phyloP scores from a whole-genome alignment of 2,888 invertebrate species.

The Drosophila dives region DNA sequence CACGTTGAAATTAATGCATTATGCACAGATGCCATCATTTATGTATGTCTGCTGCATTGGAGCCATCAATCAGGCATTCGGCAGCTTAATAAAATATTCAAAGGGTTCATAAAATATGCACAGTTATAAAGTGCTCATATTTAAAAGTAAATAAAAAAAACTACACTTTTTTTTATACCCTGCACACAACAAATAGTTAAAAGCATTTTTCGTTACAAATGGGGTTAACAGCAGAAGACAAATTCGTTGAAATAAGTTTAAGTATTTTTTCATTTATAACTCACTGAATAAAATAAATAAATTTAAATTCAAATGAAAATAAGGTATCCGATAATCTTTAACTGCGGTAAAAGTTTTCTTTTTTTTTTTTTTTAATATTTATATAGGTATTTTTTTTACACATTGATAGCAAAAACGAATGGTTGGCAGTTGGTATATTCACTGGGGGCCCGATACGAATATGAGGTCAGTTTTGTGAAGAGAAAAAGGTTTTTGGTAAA shows the following conservation, averaged over 20 bases:
- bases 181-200: neutral
- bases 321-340: neutral
- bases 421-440: slow-evolving; percentile 11
- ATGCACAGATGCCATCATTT: slow-evolving; percentile 60
- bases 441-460: slow-evolving; percentile 8
- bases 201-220: neutral
- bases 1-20: slow-evolving; percentile 54
- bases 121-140: slow-evolving; percentile 36
- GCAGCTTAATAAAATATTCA: slow-evolving; percentile 56
- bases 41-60: slow-evolving; percentile 41
- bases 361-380: neutral
- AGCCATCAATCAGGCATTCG: slow-evolving; percentile 53
- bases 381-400: neutral
- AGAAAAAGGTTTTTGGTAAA: neutral
- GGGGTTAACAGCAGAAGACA: neutral
- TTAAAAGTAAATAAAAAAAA: slow-evolving; percentile 13
- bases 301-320: neutral
- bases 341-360: no score
- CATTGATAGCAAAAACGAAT: slow-evolving; percentile 7
- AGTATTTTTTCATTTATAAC: neutral
- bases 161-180: neutral
- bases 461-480: neutral
- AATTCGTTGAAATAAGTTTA: neutral
- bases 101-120: slow-evolving; percentile 48
- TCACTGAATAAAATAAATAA: neutral